These are phyloP conservation scores for Grammomys surdaster DNA, from an alignment of 2,113 vertebrate genomes.

Conservation along the genomic window DNA sequence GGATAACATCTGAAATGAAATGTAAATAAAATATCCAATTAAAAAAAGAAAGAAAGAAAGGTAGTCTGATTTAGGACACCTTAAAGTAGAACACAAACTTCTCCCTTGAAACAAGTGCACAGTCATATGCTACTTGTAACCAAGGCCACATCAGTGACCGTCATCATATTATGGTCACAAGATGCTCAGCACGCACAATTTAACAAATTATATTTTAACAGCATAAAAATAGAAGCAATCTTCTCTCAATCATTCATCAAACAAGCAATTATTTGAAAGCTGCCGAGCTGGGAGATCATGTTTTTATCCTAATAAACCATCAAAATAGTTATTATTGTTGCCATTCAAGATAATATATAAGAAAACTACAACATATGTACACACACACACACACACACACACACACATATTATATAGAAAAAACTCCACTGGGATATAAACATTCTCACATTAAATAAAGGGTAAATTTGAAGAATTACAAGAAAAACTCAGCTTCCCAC, in stretches of 20 bases:
- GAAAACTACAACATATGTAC: background rate
- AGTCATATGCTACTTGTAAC: background rate
- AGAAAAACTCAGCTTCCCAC: background rate
- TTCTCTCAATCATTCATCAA: background rate
- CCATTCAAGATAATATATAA: background rate
- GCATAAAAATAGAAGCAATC: background rate
- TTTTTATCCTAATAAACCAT: background rate
- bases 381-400: background rate
- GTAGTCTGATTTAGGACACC: background rate
- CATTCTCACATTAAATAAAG: background rate
- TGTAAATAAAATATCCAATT: no score
- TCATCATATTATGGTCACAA: background rate
- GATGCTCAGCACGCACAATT: background rate
- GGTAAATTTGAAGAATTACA: background rate
- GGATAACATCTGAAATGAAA: no score
- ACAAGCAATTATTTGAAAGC: background rate
- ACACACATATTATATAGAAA: background rate
- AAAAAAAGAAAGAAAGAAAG: background rate
- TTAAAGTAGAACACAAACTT: background rate
- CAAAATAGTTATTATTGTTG: background rate
- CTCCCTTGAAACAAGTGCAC: background rate
- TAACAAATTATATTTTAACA: background rate
- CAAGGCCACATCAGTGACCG: background rate
- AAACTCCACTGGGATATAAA: background rate
- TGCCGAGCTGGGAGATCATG: background rate